Evolutionary conservation across 1,140 invertebrate genomes (phyloP).

Genomic region (Zaprionus camerounensis): DNA sequence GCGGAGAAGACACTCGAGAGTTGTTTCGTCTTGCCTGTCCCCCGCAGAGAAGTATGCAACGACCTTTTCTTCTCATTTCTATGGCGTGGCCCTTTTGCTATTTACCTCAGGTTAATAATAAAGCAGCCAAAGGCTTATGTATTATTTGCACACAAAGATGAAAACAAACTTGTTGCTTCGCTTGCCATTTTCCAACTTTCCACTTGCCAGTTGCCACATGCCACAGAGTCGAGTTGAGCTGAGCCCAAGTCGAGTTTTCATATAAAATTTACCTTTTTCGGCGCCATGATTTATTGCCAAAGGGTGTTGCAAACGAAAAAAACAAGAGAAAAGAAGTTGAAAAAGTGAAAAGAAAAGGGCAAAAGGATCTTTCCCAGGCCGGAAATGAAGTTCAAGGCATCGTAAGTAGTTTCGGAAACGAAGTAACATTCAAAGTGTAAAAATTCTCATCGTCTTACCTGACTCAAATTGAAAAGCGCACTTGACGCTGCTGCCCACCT

Average conservation of each 20-base stretch:
- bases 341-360: constrained; percentile 41
- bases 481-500: constrained; percentile 54
- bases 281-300: constrained; percentile 77
- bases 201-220: constrained; percentile 29
- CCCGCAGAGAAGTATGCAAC: constrained; percentile 24
- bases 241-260: constrained; percentile 36
- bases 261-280: constrained; percentile 54
- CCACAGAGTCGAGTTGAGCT: constrained; percentile 15
- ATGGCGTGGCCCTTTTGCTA: constrained; percentile 63
- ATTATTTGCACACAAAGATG: constrained; percentile 76
- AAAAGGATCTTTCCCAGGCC: constrained; percentile 35
- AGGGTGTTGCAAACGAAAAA: constrained; percentile 54
- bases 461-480: constrained; percentile 79
- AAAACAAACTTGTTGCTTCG: constrained; percentile 79
- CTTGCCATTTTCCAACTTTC: constrained; percentile 6
- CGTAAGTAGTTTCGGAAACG: constrained; percentile 78
- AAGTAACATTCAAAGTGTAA: constrained; percentile 65
- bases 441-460: constrained; percentile 62
- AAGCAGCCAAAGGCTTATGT: constrained; percentile 71
- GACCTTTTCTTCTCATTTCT: constrained; percentile 54
- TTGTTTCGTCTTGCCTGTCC: constrained; percentile 4
- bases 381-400: constrained; percentile 80
- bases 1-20: constrained; percentile 44
- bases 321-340: constrained; percentile 35
- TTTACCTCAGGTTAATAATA: constrained; percentile 81